Conservation (phyloP, 2,797 vertebrate genomes). For the Pangasius macronema region DNA sequence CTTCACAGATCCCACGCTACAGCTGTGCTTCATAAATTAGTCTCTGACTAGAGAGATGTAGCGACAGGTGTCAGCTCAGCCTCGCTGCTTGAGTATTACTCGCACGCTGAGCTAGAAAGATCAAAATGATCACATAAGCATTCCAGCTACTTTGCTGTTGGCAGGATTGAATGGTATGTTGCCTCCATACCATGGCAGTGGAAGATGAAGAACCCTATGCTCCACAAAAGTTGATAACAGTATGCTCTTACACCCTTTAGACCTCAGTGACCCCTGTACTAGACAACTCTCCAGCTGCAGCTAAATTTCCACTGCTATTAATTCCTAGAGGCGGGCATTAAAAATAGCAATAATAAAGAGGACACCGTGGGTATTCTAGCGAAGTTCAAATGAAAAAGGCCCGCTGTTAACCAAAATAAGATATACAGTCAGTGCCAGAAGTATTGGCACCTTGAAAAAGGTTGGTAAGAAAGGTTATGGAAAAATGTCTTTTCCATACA, state of each 20-base stretch:
- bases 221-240: slow-evolving; percentile 5
- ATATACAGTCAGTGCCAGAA: neutral
- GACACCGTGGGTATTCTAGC: neutral
- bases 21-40: slow-evolving; percentile 61
- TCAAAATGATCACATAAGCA: slow-evolving; percentile 42
- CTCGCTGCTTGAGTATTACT: slow-evolving; percentile 35
- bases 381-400: neutral
- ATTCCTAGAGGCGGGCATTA: neutral
- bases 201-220: neutral
- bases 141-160: slow-evolving; percentile 40
- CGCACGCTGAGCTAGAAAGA: slow-evolving; percentile 51
- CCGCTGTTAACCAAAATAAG: too few species aligned
- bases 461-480: neutral
- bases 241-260: slow-evolving; percentile 21
- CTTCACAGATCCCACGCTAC: slow-evolving; percentile 34
- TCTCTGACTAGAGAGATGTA: slow-evolving; percentile 31
- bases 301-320: neutral
- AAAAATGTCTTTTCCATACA: neutral
- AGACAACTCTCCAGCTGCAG: slow-evolving; percentile 20
- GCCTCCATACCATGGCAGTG: neutral
- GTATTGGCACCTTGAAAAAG: neutral
- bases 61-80: slow-evolving; percentile 50
- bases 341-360: neutral
- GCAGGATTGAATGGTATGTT: slow-evolving; percentile 43
- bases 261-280: slow-evolving; percentile 37